Conservation (phyloP, 2,888 invertebrate genomes). For the Euproctis similis region DNA sequence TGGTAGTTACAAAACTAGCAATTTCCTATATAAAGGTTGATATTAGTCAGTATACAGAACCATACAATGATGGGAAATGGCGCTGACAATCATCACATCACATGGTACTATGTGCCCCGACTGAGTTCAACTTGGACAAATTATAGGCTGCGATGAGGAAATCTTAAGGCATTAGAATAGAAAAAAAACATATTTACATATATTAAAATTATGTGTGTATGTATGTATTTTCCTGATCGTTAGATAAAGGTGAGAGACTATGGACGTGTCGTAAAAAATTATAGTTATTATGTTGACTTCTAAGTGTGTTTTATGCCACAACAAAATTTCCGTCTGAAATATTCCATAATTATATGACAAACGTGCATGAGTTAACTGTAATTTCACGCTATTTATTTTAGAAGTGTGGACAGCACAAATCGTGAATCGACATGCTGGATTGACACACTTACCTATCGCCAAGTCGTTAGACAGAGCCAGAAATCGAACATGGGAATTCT, state of each 20-base stretch:
- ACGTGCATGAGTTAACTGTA: no score
- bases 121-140: slow-evolving; percentile 24
- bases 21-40: slow-evolving; percentile 26
- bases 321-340: no score
- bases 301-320: no score
- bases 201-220: background rate
- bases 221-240: slow-evolving; percentile 6
- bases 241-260: slow-evolving; percentile 6
- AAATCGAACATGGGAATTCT: no score
- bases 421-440: no score
- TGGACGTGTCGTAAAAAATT: slow-evolving; percentile 5
- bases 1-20: slow-evolving; percentile 25
- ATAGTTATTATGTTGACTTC: slow-evolving; percentile 2
- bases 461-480: no score
- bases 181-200: slow-evolving; percentile 9
- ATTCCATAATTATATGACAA: no score
- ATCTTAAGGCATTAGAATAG: no score
- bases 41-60: slow-evolving; percentile 30
- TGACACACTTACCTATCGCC: no score
- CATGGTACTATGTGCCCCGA: slow-evolving; percentile 39
- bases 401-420: no score
- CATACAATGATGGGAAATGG: slow-evolving; percentile 38
- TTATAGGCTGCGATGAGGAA: slow-evolving; percentile 17
- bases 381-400: no score
- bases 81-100: slow-evolving; percentile 42